Evolutionary conservation across 2,113 vertebrate genomes (phyloP), one percentile per base, ranked within the genome.

Genomic region (Microtus richardsoni): DNA sequence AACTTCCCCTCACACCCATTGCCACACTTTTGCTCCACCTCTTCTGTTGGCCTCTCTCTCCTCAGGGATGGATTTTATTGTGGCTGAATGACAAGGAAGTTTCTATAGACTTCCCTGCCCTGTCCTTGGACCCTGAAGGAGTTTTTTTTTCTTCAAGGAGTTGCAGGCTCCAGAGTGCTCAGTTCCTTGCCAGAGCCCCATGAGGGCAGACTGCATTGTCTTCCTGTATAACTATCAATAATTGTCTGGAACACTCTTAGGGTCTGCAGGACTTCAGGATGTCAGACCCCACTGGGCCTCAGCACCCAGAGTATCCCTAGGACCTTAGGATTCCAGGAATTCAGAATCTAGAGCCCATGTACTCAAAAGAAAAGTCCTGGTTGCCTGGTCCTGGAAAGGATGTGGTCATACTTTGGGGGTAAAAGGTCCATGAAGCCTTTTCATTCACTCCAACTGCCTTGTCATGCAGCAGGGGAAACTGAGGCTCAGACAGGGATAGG

Each of bases 61-160:
- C 17, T 58, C 54, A 58, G 17, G 54, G 54, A 58, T 58, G 17
- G 54, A 58, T 19, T 58, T 58, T 1, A 58, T 19, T 58, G 54
- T 58, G 54, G 54, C 54, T 58, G 54, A 58, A 58, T 49, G 2
- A 49, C 49, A 49, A 19, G 6, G 2, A 58, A 58, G 58, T 58
- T 58, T 58, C 58, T 58, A 58, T 19, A 58, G 58, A 58, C 58
- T 58, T 58, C 54, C 19, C 54, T 21, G 54, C 5, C 5, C 54
- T 6, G 1, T 58, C 5, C 19, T 58, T 9, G 44, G 62, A 26
- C 16, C 3, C n/a, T 7, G 3, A 44, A 24, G 0, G 21, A 14
- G 52, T 91, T 52, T 16, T 28, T 49, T 47, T 49, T 49, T 12
- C 3, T 49, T 13, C 52, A 78, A 30, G 41, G 49, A 73, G 4